Base-by-base conservation (phyloP, 92 coral and sea anemone species). In the Bergia puertoricense region DNA sequence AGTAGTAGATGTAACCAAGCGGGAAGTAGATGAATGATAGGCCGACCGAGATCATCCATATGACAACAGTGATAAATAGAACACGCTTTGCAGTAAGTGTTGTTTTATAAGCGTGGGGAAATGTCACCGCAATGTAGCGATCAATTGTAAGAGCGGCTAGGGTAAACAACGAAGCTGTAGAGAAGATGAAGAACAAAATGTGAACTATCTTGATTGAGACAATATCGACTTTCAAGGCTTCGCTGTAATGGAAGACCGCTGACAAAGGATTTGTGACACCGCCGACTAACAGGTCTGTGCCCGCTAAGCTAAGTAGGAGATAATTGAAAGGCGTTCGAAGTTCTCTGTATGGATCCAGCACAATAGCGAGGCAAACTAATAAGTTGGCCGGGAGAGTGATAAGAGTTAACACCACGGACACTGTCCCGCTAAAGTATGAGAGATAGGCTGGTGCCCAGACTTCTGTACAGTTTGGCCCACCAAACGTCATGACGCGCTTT, bases 251-350 rank as follows among this genome's bases (percentile, higher is more conserved):
- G 79, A 89, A 94, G 10, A 93, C 86, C 36, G 87, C 89, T 1
- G 95, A 94, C 6, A 96, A 85, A 8, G 98, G 93, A 56, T 96
- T 95, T 89, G 93, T 93, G 45, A 94, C 15, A 9, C 77, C 46
- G 20, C 98, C 98, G 20, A 96, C 98, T 6, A 92, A 41, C 37
- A 96, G 85, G 66, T 96, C 98, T 7, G 98, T 92, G 15, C 88
- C 81, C 4, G 96, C 96, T 6, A 96, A 90, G 84, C 94, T 92
- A 8, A 96, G 71, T 11, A 96, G 88, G 15, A 96, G 91, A 82
- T 88, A 91, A 89, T 92, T 93, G 71, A 94, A 94, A 42, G 98
- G 94, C 41, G 96, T 94, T 81, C 94, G 89, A 1, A 94, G 93
- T 65, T 96, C 92, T 23, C 88, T 85, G 90, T 85, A 92, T 2